Conservation (phyloP, 2,113 vertebrate species). For the Lasiurus borealis region DNA sequence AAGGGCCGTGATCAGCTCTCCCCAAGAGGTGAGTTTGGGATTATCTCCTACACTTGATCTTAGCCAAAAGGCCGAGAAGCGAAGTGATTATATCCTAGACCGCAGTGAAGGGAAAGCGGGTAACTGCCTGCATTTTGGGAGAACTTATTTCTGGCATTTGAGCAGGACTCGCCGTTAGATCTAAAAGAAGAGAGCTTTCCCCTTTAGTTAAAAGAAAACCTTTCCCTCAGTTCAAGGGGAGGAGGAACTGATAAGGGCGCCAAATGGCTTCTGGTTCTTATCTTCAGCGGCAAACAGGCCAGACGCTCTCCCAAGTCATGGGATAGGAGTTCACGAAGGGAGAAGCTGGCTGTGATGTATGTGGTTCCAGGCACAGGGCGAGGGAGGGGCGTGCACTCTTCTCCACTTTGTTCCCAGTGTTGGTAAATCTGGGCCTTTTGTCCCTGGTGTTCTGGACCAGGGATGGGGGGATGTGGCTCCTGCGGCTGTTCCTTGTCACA, state of each 20-base stretch:
- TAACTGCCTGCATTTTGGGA: not conserved
- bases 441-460: not conserved
- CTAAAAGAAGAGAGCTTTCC: not conserved
- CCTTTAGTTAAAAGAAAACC: conserved; percentile 3
- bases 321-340: not conserved
- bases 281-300: conserved; percentile 46
- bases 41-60: too few species aligned
- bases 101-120: too few species aligned
- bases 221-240: conserved; percentile 46
- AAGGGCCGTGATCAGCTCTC: not conserved
- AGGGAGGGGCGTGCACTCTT: not conserved
- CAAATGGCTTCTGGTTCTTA: not conserved
- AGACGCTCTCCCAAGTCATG: not conserved
- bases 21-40: not conserved
- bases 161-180: not conserved
- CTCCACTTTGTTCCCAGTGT: not conserved
- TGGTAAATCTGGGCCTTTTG: not conserved
- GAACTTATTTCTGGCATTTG: not conserved
- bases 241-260: conserved; percentile 28
- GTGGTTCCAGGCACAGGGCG: not conserved
- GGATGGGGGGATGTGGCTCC: not conserved
- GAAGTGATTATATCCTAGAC: too few species aligned
- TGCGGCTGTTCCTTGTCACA: not conserved
- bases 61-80: too few species aligned
- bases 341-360: too few species aligned